Evolutionary conservation across 2,113 vertebrate species (phyloP), one percentile per base, ranked within the genome.

Genomic region (Syngnathus floridae): DNA sequence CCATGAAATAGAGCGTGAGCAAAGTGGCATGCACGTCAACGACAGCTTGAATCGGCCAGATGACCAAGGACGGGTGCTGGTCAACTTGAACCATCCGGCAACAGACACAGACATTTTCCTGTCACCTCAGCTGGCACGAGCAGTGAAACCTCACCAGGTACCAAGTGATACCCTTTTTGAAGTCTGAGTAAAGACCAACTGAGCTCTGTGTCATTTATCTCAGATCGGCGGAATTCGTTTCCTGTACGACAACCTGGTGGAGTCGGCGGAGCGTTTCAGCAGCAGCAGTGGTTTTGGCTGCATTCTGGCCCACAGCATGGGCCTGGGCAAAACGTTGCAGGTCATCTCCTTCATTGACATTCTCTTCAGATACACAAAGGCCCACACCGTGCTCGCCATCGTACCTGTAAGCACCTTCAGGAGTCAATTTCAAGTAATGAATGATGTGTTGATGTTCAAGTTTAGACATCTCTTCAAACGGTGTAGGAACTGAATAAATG

Each of bases 281-380:
- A 91, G 88, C 88, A 95, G 93, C 86, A 92, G 88, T 66, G 96
- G 96, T 0, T 97, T 98, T 65, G 96, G 96, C 81, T 99, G 96
- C 71, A 96, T 99, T 83, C 92, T 99, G 70, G 96, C 95, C 43
- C 96, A 98, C 83, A 97, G 95, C 87, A 99, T 99, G 96, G 96
- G 96, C 48, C 88, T 99, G 74, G 96, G 96, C 58, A 99, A 99
- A 84, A 98, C 96, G 4, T 89, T 99, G 77, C 95, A 98, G 83
- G 94, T 98, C 88, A 96, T 99, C 90, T 94, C 96, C 79, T 98
- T 98, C 88, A 86, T 98, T 45, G 96, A 98, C 64, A 84, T 95
- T 66, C 93, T 99, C 72, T 93, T 99, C 84, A 92, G 93, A 68
- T 92, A 97, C 87, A 97, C 95, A 0, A 87, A 91, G 70, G 94